A percentile compares a stretch with the other conserved stretches of the same genome.
These are phyloP conservation scores for Orchesella cincta DNA, from an alignment of 1,140 invertebrate genomes.

Conservation along the genomic window DNA sequence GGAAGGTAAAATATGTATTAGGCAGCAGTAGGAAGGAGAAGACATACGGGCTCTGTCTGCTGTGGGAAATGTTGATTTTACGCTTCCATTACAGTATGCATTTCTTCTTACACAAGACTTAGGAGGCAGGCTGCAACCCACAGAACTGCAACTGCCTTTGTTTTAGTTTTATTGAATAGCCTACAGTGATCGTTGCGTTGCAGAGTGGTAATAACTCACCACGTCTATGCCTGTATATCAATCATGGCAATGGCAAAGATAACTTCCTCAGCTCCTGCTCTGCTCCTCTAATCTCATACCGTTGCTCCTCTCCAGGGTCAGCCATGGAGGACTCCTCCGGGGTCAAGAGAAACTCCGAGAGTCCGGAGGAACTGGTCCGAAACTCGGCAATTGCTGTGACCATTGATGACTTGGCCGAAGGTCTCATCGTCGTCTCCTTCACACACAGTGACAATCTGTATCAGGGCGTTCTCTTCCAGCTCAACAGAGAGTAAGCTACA, in stretches of 20 bases:
- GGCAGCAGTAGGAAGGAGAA: background rate
- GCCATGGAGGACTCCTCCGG: background rate
- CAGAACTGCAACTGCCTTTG: too few species aligned
- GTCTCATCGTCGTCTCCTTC: constrained; percentile 48
- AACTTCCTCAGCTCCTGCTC: background rate
- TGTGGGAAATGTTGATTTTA: constrained; percentile 24
- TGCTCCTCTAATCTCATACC: background rate
- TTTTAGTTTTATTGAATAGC: too few species aligned
- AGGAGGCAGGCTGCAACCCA: background rate
- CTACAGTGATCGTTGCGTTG: too few species aligned
- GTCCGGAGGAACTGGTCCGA: constrained; percentile 6
- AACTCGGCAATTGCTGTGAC: constrained; percentile 45
- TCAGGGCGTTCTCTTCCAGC: constrained; percentile 49
- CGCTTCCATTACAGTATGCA: constrained; percentile 17
- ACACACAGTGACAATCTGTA: constrained; percentile 44
- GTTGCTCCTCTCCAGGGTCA: background rate
- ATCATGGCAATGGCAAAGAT: background rate
- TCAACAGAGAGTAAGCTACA: constrained; percentile 47
- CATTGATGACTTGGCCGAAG: constrained; percentile 45
- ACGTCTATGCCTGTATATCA: too few species aligned
- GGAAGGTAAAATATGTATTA: too few species aligned
- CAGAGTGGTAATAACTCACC: too few species aligned
- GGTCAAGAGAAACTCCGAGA: background rate
- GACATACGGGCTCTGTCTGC: constrained; percentile 3
- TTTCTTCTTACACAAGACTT: too few species aligned